phyloP scores from a whole-genome alignment of 2,797 vertebrate genomes.

The Pipistrellus pygmaeus region DNA sequence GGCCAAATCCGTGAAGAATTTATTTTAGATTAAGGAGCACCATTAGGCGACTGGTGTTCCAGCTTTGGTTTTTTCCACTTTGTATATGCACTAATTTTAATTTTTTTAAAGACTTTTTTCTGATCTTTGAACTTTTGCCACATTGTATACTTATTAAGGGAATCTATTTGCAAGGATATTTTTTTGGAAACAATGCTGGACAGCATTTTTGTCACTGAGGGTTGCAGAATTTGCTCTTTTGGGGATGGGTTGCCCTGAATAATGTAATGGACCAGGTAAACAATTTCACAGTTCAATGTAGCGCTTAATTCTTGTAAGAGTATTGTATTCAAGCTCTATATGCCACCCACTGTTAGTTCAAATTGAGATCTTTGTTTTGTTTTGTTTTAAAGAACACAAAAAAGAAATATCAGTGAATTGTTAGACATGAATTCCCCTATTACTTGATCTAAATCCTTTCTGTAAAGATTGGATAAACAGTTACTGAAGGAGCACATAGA shows the following conservation, averaged over 20 bases:
- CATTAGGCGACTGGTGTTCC: slow-evolving; percentile 92
- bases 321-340: slow-evolving; percentile 86
- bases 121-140: slow-evolving; percentile 91
- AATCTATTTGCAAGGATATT: slow-evolving; percentile 89
- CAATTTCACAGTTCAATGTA: slow-evolving; percentile 86
- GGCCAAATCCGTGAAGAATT: slow-evolving; percentile 95
- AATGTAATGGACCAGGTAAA: slow-evolving; percentile 88
- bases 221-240: slow-evolving; percentile 87
- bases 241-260: slow-evolving; percentile 87
- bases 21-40: slow-evolving; percentile 96
- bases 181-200: slow-evolving; percentile 80
- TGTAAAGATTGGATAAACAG: slow-evolving; percentile 72
- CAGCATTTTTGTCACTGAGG: slow-evolving; percentile 87
- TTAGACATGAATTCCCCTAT: slow-evolving; percentile 75
- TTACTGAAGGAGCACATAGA: slow-evolving; percentile 82
- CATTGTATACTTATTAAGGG: slow-evolving; percentile 89
- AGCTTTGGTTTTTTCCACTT: slow-evolving; percentile 95
- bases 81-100: slow-evolving; percentile 99
- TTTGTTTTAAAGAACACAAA: slow-evolving; percentile 70
- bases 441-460: slow-evolving; percentile 83
- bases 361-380: slow-evolving; percentile 65
- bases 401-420: slow-evolving; percentile 79
- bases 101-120: slow-evolving; percentile 94
- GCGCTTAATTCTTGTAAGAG: slow-evolving; percentile 84
- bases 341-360: slow-evolving; percentile 87